Conservation (phyloP, 2,113 vertebrate species). For the Castor canadensis region DNA sequence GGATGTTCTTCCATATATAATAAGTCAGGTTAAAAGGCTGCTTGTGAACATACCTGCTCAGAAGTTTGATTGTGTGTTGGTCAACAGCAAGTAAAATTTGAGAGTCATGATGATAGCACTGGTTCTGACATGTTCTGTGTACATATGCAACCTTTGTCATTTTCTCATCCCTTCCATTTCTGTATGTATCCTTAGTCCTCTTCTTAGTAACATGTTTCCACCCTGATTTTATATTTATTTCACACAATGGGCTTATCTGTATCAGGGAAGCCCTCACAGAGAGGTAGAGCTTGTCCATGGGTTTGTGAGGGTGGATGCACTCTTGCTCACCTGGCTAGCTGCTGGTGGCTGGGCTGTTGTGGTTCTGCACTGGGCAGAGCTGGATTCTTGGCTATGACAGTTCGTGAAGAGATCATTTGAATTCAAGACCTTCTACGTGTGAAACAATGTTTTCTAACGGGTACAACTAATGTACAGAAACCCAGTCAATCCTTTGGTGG, state of each 20-base stretch:
- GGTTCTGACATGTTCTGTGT: neutral
- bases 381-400: neutral
- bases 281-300: neutral
- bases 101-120: accelerated
- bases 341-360: neutral
- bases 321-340: neutral
- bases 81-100: neutral
- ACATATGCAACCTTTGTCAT: neutral
- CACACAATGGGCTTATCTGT: neutral
- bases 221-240: neutral
- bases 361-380: neutral
- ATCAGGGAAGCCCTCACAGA: neutral
- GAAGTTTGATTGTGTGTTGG: neutral
- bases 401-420: neutral
- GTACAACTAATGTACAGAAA: neutral
- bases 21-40: neutral
- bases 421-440: neutral
- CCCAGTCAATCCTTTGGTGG: neutral
- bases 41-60: neutral
- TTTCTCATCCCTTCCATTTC: neutral
- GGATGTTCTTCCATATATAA: neutral
- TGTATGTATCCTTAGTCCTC: neutral
- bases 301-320: accelerated
- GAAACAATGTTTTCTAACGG: neutral
- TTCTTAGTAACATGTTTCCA: neutral